Evolutionary conservation across 2,888 invertebrate species (phyloP).

Genomic region (Eupithecia abbreviata): DNA sequence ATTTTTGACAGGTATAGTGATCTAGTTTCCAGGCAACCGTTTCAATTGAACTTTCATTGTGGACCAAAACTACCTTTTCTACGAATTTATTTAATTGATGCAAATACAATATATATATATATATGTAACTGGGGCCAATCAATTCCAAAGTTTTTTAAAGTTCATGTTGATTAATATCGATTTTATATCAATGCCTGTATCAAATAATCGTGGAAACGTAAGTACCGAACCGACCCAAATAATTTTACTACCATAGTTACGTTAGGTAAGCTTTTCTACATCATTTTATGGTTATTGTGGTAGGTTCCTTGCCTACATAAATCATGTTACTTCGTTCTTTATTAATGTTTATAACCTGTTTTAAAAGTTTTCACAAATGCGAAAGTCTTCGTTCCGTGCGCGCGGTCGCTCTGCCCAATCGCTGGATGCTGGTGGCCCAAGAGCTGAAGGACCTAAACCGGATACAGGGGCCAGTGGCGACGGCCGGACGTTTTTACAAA

Average conservation of each 20-base stretch:
- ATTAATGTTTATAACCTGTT: not conserved
- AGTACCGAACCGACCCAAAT: conserved; percentile 47
- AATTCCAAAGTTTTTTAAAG: conserved; percentile 48
- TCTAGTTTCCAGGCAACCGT: conserved; percentile 56
- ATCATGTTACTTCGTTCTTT: not conserved
- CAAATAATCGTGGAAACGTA: conserved; percentile 78
- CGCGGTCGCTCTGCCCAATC: conserved; percentile 80
- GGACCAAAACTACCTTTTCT: conserved; percentile 74
- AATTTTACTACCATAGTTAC: not conserved
- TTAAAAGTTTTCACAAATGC: conserved; percentile 61
- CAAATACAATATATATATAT: conserved; percentile 46
- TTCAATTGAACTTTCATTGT: conserved; percentile 52
- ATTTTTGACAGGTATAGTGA: not conserved
- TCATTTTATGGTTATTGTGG: not conserved
- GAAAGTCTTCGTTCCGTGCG: conserved; percentile 76
- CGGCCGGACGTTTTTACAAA: conserved; percentile 74
- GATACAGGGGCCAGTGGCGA: conserved; percentile 70
- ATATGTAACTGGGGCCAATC: conserved; percentile 66
- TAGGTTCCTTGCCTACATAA: not conserved
- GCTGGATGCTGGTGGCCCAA: conserved; percentile 67
- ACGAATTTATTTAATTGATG: conserved; percentile 70
- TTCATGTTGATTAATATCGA: conserved; percentile 48
- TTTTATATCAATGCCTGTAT: conserved; percentile 72
- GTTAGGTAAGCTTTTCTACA: not conserved
- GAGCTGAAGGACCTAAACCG: conserved; percentile 58